A percentile compares a stretch with the other conserved stretches of the same genome.
Evolutionary conservation across 2,113 vertebrate genomes (phyloP).

Genomic region (Ondatra zibethicus): DNA sequence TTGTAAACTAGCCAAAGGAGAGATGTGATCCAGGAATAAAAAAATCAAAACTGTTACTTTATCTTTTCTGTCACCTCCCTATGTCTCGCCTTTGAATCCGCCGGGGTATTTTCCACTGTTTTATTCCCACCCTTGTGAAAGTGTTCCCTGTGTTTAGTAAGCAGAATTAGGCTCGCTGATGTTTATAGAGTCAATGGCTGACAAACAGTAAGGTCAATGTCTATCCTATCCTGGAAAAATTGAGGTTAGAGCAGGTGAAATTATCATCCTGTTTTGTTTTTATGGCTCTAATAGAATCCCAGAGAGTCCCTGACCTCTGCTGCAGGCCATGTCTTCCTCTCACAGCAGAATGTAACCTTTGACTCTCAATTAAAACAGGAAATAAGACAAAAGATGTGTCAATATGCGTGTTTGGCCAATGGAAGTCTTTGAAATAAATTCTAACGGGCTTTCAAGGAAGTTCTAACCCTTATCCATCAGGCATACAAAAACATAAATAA

Average conservation of each 20-base stretch:
- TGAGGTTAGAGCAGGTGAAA: conserved; percentile 89
- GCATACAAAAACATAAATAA: conserved; percentile 37
- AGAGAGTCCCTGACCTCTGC: conserved; percentile 84
- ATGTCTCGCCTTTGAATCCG: conserved; percentile 78
- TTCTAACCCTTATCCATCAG: conserved; percentile 73
- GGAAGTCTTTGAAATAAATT: conserved; percentile 79
- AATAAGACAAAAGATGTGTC: conserved; percentile 86
- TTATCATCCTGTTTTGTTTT: conserved; percentile 88
- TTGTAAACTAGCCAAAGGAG: conserved; percentile 74
- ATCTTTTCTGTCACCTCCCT: conserved; percentile 81
- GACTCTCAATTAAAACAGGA: conserved; percentile 88
- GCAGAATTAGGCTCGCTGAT: conserved; percentile 83
- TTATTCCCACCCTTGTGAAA: conserved; percentile 80
- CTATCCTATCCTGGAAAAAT: conserved; percentile 86
- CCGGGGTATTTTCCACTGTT: conserved; percentile 79
- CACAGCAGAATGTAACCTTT: conserved; percentile 85
- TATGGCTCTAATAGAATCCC: conserved; percentile 86
- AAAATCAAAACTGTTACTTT: conserved; percentile 79
- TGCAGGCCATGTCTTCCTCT: conserved; percentile 85
- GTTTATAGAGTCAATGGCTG: conserved; percentile 88
- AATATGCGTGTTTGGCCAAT: conserved; percentile 81
- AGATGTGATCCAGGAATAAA: conserved; percentile 66
- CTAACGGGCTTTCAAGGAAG: conserved; percentile 66
- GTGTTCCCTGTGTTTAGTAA: conserved; percentile 86
- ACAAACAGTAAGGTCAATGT: conserved; percentile 88